Evolutionary conservation across 2,888 invertebrate genomes (phyloP).

Genomic region (Harpalus rufipes): DNA sequence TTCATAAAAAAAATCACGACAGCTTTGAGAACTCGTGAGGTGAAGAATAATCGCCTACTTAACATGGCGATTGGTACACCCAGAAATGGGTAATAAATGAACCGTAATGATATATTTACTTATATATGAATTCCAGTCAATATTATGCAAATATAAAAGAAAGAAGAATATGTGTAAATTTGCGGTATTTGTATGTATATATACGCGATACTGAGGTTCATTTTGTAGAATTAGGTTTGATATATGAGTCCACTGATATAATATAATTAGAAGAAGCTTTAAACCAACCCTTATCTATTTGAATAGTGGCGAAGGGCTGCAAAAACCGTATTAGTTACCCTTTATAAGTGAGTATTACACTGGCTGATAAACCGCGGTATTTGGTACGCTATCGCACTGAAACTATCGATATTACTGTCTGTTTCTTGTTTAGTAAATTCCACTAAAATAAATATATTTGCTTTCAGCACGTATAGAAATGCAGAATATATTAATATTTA

Average conservation of each 20-base stretch:
- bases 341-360: constrained; percentile 75
- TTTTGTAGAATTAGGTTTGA: constrained; percentile 75
- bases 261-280: constrained; percentile 77
- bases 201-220: constrained; percentile 46
- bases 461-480: background rate
- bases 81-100: no score
- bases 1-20: no score
- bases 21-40: no score
- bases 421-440: constrained; percentile 9
- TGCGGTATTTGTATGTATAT: constrained; percentile 36
- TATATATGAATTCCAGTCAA: background rate
- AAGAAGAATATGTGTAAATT: background rate
- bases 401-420: constrained; percentile 9
- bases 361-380: constrained; percentile 5
- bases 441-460: background rate
- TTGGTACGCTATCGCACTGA: background rate
- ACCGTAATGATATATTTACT: no score
- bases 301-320: constrained; percentile 77
- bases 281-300: constrained; percentile 77
- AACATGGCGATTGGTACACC: no score
- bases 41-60: no score
- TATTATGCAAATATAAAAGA: background rate
- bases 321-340: constrained; percentile 77
- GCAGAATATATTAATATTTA: background rate
- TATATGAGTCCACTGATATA: constrained; percentile 77